These are phyloP conservation scores for Phainopepla nitens DNA, from an alignment of 2,113 vertebrate species.

Conservation along the genomic window DNA sequence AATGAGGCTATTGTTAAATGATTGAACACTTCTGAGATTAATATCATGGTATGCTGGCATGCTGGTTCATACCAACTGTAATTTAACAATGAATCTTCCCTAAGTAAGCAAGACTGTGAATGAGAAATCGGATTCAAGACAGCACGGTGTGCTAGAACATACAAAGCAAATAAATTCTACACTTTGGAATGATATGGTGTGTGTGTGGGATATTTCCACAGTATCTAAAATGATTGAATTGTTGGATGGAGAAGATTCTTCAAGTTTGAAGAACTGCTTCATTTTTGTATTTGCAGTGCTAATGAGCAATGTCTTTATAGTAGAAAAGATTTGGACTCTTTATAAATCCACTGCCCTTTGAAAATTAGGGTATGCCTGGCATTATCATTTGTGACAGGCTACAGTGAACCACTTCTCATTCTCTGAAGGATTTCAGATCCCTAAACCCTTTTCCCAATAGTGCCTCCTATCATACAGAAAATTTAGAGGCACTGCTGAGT, in stretches of 20 bases:
- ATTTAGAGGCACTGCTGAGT: background rate
- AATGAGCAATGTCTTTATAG: background rate
- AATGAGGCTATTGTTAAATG: conserved; percentile 62
- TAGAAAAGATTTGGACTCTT: background rate
- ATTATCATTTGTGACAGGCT: background rate
- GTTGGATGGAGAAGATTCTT: background rate
- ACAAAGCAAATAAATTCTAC: conserved; percentile 36
- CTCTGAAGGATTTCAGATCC: background rate
- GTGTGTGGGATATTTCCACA: background rate
- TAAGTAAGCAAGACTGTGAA: conserved; percentile 35
- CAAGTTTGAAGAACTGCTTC: background rate
- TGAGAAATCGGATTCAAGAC: background rate
- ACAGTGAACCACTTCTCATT: background rate
- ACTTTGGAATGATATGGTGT: background rate
- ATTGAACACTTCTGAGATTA: conserved; percentile 63
- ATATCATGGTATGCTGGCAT: conserved; percentile 48
- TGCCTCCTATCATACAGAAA: conserved; percentile 33
- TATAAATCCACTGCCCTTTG: background rate
- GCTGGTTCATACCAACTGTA: conserved; percentile 38
- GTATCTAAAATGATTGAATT: background rate
- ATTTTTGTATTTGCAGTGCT: background rate
- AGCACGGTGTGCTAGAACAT: background rate
- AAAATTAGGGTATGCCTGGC: background rate
- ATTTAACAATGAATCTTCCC: conserved; percentile 53
- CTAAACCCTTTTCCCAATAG: background rate